Base-by-base conservation (phyloP, 2,797 vertebrate genomes). In the Vespertilio murinus region DNA sequence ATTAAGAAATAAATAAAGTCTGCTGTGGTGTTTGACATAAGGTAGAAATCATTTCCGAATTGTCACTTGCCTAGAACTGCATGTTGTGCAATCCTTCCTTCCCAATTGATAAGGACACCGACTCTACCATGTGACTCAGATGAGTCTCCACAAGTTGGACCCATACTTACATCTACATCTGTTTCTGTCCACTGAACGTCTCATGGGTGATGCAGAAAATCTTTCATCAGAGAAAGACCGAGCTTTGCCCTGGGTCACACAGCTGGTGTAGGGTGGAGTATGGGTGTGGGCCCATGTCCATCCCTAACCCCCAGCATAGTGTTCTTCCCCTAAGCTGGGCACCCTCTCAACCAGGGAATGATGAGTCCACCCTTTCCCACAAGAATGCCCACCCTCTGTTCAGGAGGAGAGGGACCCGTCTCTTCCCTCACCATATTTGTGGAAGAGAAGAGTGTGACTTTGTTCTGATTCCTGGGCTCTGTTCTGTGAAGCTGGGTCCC, bases 61-160 rank as follows among this genome's bases (percentile, higher is more conserved):
- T 30, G 4, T 8, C 11, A n/a, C 8, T 17, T 7, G 33, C 28
- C 61, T 45, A 14, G 3, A 13, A 35, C 33, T n/a, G 3, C 8
- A 16, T 3, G 2, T 6, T 1, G 1, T 3, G 5, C 7, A 4
- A 4, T 25, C 45, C 52, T 40, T 10, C 61, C 77, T 69, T 28
- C 22, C 61, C 75, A 20, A 8, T 0, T 7, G 40, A 22, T 18
- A 5, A 45, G 0, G 2, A 22, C 18, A 16, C 65, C 4, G 0
- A 59, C 18, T 69, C 33, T 1, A 12, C 12, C 71, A 0, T 11
- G 3, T 12, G 8, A 18, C 3, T 54, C 3, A 28, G n/a, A 23
- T 7, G 2, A 45, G 35, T 8, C 25, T 54, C 35, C 0, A 1
- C 0, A 0, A 3, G 14, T 8, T 52, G 64, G 3, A 11, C 16